A percentile compares a stretch with the other conserved stretches of the same genome.
Conservation (phyloP, 1,140 invertebrate genomes). For the Andricus grossulariae region DNA sequence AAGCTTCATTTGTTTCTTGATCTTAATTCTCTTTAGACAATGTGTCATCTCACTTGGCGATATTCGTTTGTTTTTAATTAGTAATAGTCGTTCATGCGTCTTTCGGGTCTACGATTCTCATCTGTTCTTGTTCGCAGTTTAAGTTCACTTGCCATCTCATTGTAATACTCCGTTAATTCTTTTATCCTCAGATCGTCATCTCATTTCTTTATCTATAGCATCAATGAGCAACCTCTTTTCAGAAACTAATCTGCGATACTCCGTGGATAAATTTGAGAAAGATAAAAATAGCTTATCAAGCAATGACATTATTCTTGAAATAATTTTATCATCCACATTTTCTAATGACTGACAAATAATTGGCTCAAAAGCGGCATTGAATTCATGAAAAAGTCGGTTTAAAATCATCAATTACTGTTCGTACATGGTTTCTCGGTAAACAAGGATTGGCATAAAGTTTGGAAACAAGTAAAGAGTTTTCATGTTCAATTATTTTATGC, state of each 20-base stretch:
- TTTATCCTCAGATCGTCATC: neutral
- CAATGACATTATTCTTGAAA: too few species aligned
- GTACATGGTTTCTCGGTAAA: constrained; percentile 36
- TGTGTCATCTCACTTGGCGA: too few species aligned
- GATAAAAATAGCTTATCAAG: neutral
- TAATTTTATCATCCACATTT: neutral
- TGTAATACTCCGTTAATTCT: neutral
- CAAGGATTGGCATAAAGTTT: constrained; percentile 36
- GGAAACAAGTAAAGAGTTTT: constrained; percentile 26
- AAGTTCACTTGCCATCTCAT: too few species aligned
- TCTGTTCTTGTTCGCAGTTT: too few species aligned
- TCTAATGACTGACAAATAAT: neutral
- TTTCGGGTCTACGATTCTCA: too few species aligned
- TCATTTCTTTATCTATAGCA: neutral
- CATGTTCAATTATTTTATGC: neutral
- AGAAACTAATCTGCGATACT: neutral
- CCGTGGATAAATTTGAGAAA: neutral
- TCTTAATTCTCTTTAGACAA: too few species aligned
- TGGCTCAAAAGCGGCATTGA: neutral
- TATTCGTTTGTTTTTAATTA: too few species aligned
- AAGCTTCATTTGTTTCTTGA: too few species aligned
- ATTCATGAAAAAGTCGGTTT: constrained; percentile 4
- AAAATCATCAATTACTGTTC: constrained; percentile 35
- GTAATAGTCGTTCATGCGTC: too few species aligned
- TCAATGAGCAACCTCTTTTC: neutral